These are phyloP conservation scores for Rhinella marina DNA, from an alignment of 2,797 vertebrate genomes.

Conservation along the genomic window DNA sequence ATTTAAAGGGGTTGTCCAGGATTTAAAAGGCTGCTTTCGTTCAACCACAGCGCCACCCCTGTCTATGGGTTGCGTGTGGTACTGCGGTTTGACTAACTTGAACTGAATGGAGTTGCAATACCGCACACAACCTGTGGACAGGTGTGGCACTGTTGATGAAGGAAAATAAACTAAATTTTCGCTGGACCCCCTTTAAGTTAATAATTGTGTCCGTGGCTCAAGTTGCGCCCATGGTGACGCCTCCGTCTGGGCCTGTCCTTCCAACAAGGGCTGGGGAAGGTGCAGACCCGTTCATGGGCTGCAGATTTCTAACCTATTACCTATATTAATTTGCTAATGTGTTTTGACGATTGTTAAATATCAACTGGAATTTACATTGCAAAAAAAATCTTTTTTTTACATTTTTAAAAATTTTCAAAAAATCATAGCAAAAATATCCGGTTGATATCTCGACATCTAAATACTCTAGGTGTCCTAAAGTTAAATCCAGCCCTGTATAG, in stretches of 20 bases:
- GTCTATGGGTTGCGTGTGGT: too few species aligned
- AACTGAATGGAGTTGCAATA: neutral
- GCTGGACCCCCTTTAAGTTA: neutral
- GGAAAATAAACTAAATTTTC: neutral
- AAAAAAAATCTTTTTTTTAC: neutral
- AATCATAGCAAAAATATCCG: neutral
- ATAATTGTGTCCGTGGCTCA: neutral
- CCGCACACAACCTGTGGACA: neutral
- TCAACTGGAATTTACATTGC: too few species aligned
- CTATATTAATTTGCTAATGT: too few species aligned
- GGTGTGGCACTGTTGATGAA: neutral
- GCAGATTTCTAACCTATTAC: too few species aligned
- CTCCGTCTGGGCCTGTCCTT: neutral
- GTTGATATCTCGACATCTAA: too few species aligned
- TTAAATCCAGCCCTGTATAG: conserved; percentile 16
- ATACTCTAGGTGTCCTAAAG: neutral
- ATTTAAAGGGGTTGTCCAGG: neutral
- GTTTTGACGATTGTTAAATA: too few species aligned
- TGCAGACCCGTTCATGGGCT: too few species aligned
- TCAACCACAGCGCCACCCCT: too few species aligned
- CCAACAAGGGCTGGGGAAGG: too few species aligned
- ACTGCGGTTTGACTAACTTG: too few species aligned
- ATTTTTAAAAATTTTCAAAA: neutral
- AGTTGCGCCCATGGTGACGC: neutral
- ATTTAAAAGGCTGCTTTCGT: neutral